Evolutionary conservation across 1,140 invertebrate species (phyloP), one percentile per base, ranked within the genome.

Genomic region (Drosophila punjabiensis): DNA sequence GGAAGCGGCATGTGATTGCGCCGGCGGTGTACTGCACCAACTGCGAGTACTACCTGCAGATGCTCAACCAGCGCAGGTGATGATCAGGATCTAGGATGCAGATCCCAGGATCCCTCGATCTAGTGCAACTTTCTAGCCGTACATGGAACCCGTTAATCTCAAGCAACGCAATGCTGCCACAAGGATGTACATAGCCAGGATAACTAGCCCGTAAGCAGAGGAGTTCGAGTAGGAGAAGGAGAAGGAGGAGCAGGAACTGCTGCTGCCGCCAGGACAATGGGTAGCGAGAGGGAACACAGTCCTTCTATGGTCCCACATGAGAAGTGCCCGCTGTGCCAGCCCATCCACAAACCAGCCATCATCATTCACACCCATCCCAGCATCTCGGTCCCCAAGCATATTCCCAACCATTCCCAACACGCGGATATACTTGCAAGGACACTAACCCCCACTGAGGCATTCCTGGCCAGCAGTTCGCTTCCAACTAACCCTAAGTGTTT

Each of bases 11-110:
- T 68, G 95, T 98, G 6, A 94, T 94, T 6, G 95, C 96, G 30
- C 95, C 96, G 1, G 95, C 96, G 13, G 94, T 96, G 39, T 98
- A 98, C 92, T 98, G 97, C 93, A 94, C 96, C 16, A 97, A 98
- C 92, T 98, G 97, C 93, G 97, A 98, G 88, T 98, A 97, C 94
- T 98, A 98, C 86, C 97, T 98, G 96, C 97, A 97, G 70, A 93
- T 93, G 92, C 82, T 93, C 5, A 93, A 93, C 55, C 92, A 88
- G 69, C 81, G 92, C 37, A 90, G 92, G 78, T 93, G 88, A 86
- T 88, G 35, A 33, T 32, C 52, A 8, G 30, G 45, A 56, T 16
- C 14, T 16, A 2, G 3, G 5, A 35, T 43, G 13, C 13, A 13
- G 13, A 35, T 11, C 11, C 11, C n/a, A n/a, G 18, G 20, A 14